Conservation (phyloP, 2,113 vertebrate genomes). For the Mesoclemmys tuberculata region DNA sequence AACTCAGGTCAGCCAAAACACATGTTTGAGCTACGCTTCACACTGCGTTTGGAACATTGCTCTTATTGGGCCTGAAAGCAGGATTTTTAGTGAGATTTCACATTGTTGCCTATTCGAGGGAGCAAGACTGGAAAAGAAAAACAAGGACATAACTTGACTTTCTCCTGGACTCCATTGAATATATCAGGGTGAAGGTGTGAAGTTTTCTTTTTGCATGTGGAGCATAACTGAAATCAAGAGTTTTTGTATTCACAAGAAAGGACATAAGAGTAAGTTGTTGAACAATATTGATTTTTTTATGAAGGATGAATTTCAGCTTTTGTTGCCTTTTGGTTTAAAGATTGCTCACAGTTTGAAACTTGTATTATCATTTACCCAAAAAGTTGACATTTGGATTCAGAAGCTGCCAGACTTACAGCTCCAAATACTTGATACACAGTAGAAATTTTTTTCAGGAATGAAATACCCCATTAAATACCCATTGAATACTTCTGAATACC, state of each 20-base stretch:
- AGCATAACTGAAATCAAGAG: fast-evolving
- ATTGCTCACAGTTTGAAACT: background rate
- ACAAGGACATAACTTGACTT: fast-evolving
- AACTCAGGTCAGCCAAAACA: background rate
- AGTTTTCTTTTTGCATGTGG: background rate
- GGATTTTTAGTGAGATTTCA: background rate
- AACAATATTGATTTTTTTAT: fast-evolving
- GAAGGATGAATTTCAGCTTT: fast-evolving
- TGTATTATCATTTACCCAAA: background rate
- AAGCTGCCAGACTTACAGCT: background rate
- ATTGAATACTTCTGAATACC: background rate
- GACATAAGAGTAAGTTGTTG: fast-evolving
- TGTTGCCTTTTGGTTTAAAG: background rate
- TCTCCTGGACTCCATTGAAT: fast-evolving
- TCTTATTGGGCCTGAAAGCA: fast-evolving
- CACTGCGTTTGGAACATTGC: background rate
- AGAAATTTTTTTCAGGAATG: background rate
- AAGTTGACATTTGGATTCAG: background rate
- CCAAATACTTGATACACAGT: fast-evolving
- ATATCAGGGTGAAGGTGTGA: fast-evolving
- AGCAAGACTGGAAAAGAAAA: background rate
- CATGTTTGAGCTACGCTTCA: fast-evolving
- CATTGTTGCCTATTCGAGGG: fast-evolving
- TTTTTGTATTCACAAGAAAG: background rate
- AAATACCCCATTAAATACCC: no score